Percentiles rank a stretch among this genome's conserved stretches.
These are phyloP conservation scores for Prosopocoilus inquinatus DNA, from an alignment of 2,888 invertebrate species.

Conservation along the genomic window DNA sequence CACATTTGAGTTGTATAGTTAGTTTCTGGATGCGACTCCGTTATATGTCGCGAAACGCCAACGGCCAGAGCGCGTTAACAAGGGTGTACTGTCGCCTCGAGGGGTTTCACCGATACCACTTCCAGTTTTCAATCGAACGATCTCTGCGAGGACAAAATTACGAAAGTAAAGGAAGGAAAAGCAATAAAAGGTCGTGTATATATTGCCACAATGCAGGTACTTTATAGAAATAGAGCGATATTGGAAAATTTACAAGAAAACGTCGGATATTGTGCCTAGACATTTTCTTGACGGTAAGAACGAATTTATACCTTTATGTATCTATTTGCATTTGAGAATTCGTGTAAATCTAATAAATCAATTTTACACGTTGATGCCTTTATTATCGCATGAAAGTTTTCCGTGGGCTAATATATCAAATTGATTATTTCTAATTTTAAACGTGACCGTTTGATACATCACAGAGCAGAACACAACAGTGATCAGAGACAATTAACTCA, in stretches of 20 bases:
- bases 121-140: slow-evolving; percentile 20
- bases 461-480: no score
- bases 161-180: slow-evolving; percentile 15
- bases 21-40: slow-evolving; percentile 12
- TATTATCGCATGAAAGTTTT: no score
- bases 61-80: slow-evolving; percentile 14
- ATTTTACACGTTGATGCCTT: no score
- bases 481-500: no score
- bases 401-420: no score
- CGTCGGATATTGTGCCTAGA: not conserved
- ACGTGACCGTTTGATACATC: no score
- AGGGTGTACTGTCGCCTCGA: slow-evolving; percentile 9
- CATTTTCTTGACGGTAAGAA: no score
- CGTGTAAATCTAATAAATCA: no score
- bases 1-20: slow-evolving; percentile 9
- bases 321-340: no score
- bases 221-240: slow-evolving; percentile 14
- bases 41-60: slow-evolving; percentile 9
- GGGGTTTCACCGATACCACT: slow-evolving; percentile 14
- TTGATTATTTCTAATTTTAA: no score
- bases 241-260: slow-evolving; percentile 13
- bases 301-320: no score
- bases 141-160: slow-evolving; percentile 15
- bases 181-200: slow-evolving; percentile 17
- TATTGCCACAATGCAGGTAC: slow-evolving; percentile 14